phyloP scores from a whole-genome alignment of 2,113 vertebrate species.

The Boulengeromyrus knoepffleri region DNA sequence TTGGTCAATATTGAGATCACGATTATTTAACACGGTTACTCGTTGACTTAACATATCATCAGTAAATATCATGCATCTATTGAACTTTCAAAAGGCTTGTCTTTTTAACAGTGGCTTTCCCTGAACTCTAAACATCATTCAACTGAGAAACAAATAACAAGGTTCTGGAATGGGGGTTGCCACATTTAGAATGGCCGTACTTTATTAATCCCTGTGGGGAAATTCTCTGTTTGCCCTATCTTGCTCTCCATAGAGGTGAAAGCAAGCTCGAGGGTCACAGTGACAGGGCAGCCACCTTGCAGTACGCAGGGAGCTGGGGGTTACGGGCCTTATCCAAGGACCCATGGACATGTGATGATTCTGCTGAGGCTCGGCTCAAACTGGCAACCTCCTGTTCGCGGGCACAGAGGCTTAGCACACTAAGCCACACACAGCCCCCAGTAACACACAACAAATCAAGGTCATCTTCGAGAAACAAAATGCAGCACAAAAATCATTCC shows the following conservation, averaged over 20 bases:
- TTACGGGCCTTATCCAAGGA: neutral
- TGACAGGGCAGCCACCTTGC: neutral
- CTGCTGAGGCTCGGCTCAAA: neutral
- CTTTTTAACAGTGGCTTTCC: neutral
- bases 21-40: neutral
- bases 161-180: neutral
- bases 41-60: neutral
- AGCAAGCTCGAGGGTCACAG: neutral
- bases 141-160: neutral
- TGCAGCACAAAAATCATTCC: neutral
- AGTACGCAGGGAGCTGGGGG: neutral
- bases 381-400: neutral
- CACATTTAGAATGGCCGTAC: neutral
- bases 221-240: neutral
- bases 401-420: neutral
- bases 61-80: neutral
- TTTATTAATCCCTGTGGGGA: neutral
- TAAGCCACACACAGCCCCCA: neutral
- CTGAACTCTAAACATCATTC: neutral
- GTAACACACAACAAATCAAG: neutral
- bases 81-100: neutral
- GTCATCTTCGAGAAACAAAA: neutral
- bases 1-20: neutral
- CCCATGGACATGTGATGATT: neutral
- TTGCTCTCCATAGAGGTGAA: neutral